phyloP scores from a whole-genome alignment of 2,113 vertebrate genomes.

The Pipa parva region DNA sequence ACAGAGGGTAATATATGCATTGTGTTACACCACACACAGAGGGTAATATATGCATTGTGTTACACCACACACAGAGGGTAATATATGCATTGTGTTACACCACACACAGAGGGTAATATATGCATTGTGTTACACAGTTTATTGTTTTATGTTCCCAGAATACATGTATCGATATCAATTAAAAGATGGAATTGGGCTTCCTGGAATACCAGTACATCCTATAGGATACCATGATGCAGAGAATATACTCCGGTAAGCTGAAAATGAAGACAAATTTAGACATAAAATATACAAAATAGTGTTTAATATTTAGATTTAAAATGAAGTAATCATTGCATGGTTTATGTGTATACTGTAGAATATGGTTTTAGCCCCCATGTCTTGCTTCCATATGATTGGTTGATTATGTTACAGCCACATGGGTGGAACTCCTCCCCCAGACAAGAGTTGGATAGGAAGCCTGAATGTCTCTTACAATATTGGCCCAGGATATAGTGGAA shows the following conservation, averaged over 20 bases:
- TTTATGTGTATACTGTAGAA: neutral
- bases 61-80: no score
- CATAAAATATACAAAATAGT: no score
- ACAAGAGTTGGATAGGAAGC: constrained; percentile 80
- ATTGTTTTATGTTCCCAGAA: constrained; percentile 62
- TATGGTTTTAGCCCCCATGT: neutral
- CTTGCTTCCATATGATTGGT: neutral
- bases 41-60: no score
- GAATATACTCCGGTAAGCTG: constrained; percentile 72
- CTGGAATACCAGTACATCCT: constrained; percentile 89
- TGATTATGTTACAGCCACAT: constrained; percentile 76
- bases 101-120: no score
- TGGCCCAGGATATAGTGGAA: constrained; percentile 78
- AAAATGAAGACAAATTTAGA: neutral
- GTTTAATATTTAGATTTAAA: no score
- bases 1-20: no score
- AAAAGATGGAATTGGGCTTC: constrained; percentile 74
- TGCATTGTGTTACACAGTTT: no score
- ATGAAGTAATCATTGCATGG: no score
- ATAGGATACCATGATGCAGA: constrained; percentile 83
- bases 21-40: no score
- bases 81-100: no score
- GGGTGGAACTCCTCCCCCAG: constrained; percentile 73
- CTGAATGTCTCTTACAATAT: constrained; percentile 80
- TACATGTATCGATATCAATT: constrained; percentile 70